Evolutionary conservation across 2,888 invertebrate species (phyloP).

Genomic region (Sarcophaga variegata): DNA sequence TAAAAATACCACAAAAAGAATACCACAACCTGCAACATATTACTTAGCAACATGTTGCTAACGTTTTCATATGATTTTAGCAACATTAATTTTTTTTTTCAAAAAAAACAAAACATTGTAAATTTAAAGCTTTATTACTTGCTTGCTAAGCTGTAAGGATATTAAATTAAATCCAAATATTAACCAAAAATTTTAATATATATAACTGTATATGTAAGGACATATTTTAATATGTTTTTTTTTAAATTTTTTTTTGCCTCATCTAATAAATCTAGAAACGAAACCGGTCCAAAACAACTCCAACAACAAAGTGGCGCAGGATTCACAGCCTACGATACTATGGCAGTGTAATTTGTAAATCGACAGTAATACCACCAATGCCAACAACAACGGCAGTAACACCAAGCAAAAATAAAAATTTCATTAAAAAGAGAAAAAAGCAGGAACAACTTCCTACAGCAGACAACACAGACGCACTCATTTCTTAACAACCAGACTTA

Average conservation of each 20-base stretch:
- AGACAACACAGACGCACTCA: constrained; percentile 70
- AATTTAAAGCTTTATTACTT: constrained; percentile 54
- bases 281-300: constrained; percentile 91
- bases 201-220: background rate
- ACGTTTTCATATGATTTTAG: constrained; percentile 66
- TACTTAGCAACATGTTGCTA: no score
- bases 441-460: constrained; percentile 65
- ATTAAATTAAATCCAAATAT: background rate
- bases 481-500: constrained; percentile 57
- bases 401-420: background rate
- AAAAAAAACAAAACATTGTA: background rate
- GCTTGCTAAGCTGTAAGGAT: constrained; percentile 60
- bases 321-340: constrained; percentile 99
- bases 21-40: no score
- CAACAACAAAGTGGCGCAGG: constrained; percentile 89
- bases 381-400: constrained; percentile 44
- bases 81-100: background rate
- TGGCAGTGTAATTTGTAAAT: constrained; percentile 98
- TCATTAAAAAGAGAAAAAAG: background rate
- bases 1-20: no score
- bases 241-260: background rate
- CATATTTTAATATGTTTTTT: background rate
- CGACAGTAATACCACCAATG: background rate
- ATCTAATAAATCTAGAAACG: constrained; percentile 87
- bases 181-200: constrained; percentile 1